These are phyloP conservation scores for Tapirus indicus DNA, from an alignment of 2,797 vertebrate genomes.

Conservation along the genomic window DNA sequence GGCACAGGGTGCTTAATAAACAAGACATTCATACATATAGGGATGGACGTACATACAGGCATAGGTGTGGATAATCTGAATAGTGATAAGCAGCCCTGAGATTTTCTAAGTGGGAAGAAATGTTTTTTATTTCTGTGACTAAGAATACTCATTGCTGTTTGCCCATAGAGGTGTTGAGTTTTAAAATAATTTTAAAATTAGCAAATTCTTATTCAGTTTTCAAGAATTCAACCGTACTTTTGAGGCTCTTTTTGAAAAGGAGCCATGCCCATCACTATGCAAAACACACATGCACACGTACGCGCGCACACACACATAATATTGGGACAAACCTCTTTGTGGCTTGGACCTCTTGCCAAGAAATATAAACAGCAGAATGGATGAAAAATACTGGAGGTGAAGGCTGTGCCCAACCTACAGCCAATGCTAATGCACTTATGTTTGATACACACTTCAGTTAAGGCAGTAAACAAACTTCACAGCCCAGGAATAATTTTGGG, in stretches of 20 bases:
- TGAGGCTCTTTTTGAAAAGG: constrained; percentile 17
- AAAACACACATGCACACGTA: background rate
- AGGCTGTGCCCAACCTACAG: background rate
- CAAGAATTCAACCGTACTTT: constrained; percentile 37
- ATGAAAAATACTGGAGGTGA: constrained; percentile 38
- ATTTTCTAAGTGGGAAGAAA: constrained; percentile 29
- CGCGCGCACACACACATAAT: background rate
- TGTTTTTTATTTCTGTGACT: constrained; percentile 40
- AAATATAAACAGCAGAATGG: constrained; percentile 67
- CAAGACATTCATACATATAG: background rate
- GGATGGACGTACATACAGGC: background rate
- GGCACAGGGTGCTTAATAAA: background rate
- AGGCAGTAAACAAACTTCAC: constrained; percentile 80
- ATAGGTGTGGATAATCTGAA: background rate
- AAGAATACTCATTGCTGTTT: constrained; percentile 23
- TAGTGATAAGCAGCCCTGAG: background rate
- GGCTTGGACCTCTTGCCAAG: constrained; percentile 56
- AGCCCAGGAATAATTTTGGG: constrained; percentile 81
- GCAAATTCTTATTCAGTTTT: constrained; percentile 29
- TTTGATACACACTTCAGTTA: constrained; percentile 79
- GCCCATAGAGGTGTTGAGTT: background rate
- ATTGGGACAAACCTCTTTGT: constrained; percentile 29
- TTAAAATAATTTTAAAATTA: constrained; percentile 31
- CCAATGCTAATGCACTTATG: constrained; percentile 66
- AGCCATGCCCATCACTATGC: background rate